phyloP scores from a whole-genome alignment of 2,113 vertebrate genomes.

The Muntiacus muntjak region DNA sequence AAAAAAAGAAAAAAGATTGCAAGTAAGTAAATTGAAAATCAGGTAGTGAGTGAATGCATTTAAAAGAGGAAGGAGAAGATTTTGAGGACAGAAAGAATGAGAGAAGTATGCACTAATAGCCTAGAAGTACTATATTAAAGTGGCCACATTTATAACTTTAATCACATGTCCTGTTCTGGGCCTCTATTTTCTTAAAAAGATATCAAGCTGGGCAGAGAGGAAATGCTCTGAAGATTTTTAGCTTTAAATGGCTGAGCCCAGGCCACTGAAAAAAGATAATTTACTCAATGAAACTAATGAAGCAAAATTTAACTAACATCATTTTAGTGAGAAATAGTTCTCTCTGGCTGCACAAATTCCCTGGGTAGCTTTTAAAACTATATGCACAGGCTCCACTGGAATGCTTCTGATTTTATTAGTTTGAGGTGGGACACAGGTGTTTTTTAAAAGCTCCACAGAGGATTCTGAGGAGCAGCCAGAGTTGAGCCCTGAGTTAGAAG shows the following conservation, averaged over 20 bases:
- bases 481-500: background rate
- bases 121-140: background rate
- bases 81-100: background rate
- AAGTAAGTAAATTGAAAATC: background rate
- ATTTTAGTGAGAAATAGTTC: background rate
- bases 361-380: background rate
- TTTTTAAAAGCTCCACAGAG: background rate
- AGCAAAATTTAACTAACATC: conserved; percentile 10
- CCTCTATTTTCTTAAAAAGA: background rate
- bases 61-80: background rate
- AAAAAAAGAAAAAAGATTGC: background rate
- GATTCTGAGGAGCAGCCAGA: background rate
- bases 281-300: conserved; percentile 2
- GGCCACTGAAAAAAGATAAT: background rate
- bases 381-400: background rate
- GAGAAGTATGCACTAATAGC: background rate
- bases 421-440: background rate
- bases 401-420: background rate
- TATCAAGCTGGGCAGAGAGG: background rate
- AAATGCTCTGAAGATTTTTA: background rate
- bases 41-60: background rate
- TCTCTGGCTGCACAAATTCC: background rate
- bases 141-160: background rate
- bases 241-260: background rate
- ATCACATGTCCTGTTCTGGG: background rate